Conservation (phyloP, 2,888 invertebrate genomes). For the Ischnura elegans region DNA sequence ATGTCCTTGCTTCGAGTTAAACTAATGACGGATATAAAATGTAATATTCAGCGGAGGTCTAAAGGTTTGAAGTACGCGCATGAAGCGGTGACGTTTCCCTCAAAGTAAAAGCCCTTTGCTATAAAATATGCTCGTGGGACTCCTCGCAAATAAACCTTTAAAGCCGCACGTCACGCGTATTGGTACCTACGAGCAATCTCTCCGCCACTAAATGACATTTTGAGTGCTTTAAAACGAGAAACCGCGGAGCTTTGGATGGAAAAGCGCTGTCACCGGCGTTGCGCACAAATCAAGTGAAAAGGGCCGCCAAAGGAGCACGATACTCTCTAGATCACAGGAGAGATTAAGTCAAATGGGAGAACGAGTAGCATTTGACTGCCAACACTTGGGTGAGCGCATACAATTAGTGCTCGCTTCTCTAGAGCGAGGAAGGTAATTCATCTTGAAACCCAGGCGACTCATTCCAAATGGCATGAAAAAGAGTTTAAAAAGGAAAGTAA, state of each 20-base stretch:
- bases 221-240: not conserved
- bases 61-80: too few relatives aligned
- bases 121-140: not conserved
- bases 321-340: not conserved
- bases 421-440: not conserved
- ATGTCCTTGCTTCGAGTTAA: not conserved
- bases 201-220: not conserved
- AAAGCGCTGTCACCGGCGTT: not conserved
- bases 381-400: not conserved
- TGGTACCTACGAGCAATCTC: not conserved
- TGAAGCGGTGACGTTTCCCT: not conserved
- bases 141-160: not conserved
- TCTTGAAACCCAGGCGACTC: not conserved
- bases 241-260: not conserved
- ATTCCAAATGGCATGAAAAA: not conserved
- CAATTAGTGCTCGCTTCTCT: not conserved
- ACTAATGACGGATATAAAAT: not conserved
- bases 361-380: not conserved
- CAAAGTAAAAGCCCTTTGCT: not conserved
- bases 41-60: not conserved
- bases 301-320: not conserved
- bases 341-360: conserved; percentile 9
- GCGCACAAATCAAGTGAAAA: not conserved
- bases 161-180: not conserved
- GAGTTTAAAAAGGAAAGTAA: not conserved